These are phyloP conservation scores for Mactra quadrangularis DNA, from an alignment of 1,140 invertebrate genomes.

Conservation along the genomic window DNA sequence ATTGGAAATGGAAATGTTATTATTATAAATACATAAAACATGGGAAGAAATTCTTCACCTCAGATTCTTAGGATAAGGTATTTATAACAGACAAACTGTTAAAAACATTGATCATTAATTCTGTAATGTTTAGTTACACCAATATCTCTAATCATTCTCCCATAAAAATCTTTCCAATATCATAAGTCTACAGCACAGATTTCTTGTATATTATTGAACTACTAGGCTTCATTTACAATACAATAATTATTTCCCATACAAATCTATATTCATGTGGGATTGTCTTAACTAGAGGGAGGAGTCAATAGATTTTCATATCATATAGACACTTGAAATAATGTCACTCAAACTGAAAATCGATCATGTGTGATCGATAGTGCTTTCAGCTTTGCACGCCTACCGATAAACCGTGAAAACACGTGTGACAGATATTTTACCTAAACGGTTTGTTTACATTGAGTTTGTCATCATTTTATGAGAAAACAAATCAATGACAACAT, in stretches of 20 bases:
- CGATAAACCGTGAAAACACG: constrained; percentile 55
- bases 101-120: no score
- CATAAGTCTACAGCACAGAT: no score
- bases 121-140: no score
- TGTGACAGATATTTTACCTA: constrained; percentile 34
- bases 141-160: no score
- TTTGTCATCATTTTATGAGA: constrained; percentile 18
- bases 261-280: constrained; percentile 18
- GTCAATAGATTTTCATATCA: constrained; percentile 39
- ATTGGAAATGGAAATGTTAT: no score
- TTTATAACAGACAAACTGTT: no score
- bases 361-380: constrained; percentile 50
- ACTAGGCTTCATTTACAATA: no score
- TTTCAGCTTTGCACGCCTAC: constrained; percentile 55
- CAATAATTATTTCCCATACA: constrained; percentile 16
- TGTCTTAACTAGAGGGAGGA: constrained; percentile 38
- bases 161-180: no score
- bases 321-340: constrained; percentile 41
- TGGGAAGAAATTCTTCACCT: no score
- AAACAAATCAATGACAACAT: constrained; percentile 16
- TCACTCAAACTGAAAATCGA: constrained; percentile 61
- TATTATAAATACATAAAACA: no score
- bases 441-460: constrained; percentile 41
- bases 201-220: no score
- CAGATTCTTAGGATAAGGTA: no score